A percentile compares a stretch with the other conserved stretches of the same genome.
Evolutionary conservation across 2,888 invertebrate genomes (phyloP).

Genomic region (Anthophora plumipes): DNA sequence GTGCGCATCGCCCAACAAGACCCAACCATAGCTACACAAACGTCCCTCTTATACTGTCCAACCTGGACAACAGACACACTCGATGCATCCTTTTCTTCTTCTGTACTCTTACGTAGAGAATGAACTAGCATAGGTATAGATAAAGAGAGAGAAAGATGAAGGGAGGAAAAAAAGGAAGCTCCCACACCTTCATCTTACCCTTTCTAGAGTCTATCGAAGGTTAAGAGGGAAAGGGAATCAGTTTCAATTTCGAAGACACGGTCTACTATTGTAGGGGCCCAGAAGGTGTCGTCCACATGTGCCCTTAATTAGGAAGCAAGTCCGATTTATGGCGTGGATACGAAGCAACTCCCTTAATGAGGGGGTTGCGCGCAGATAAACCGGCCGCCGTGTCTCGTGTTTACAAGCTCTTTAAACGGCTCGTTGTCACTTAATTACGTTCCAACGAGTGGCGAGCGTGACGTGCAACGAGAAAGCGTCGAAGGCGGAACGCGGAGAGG

Average conservation of each 20-base stretch:
- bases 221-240: constrained; percentile 20
- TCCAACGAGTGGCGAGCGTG: constrained; percentile 23
- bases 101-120: no score
- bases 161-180: not conserved
- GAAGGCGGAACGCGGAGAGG: constrained; percentile 30
- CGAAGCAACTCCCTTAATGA: constrained; percentile 57
- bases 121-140: no score
- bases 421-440: constrained; percentile 67
- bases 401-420: constrained; percentile 68
- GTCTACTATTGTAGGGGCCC: constrained; percentile 13
- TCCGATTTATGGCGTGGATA: constrained; percentile 64
- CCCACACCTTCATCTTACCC: no score
- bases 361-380: constrained; percentile 61
- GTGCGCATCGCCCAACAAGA: constrained; percentile 56
- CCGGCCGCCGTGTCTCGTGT: constrained; percentile 53
- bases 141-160: not conserved
- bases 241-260: constrained; percentile 34
- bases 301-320: constrained; percentile 66
- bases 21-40: constrained; percentile 26
- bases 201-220: not conserved
- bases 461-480: constrained; percentile 15
- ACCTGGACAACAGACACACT: constrained; percentile 2
- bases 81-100: not conserved
- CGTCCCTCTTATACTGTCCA: not conserved
- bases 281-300: constrained; percentile 61